These are phyloP conservation scores for Dexiosoma caninum DNA, from an alignment of 2,888 invertebrate genomes.

Conservation along the genomic window DNA sequence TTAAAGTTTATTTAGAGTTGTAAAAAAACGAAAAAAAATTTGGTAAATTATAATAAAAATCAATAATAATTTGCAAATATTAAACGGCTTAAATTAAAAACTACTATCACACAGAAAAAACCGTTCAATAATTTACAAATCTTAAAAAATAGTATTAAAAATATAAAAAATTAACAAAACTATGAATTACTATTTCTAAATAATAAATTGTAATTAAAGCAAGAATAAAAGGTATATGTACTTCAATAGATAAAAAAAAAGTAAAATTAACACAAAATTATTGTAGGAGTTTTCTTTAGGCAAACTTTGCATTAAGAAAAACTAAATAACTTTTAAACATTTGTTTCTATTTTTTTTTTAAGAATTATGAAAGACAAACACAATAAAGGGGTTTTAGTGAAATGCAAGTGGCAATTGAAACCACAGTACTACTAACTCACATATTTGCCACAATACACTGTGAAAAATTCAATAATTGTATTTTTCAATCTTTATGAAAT, in stretches of 20 bases:
- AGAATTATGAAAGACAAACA: neutral
- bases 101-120: slow-evolving; percentile 78
- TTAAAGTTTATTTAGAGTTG: slow-evolving; percentile 67
- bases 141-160: slow-evolving; percentile 31
- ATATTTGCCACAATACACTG: too few relatives aligned
- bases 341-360: too few relatives aligned
- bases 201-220: slow-evolving; percentile 27
- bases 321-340: neutral
- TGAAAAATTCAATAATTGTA: too few relatives aligned
- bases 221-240: slow-evolving; percentile 35
- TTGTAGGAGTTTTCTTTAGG: slow-evolving; percentile 4
- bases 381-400: too few relatives aligned
- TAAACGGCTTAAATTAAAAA: slow-evolving; percentile 75
- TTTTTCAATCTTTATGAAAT: neutral
- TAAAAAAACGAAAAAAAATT: slow-evolving; percentile 65
- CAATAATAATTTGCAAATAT: slow-evolving; percentile 50
- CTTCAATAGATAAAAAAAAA: slow-evolving; percentile 48
- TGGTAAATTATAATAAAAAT: slow-evolving; percentile 25
- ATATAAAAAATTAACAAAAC: slow-evolving; percentile 52
- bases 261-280: slow-evolving; percentile 20
- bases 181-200: slow-evolving; percentile 42
- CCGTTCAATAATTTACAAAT: slow-evolving; percentile 67
- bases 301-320: neutral
- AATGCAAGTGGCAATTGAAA: too few relatives aligned
- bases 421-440: too few relatives aligned